These are phyloP conservation scores for Pocillopora meandrina DNA, from an alignment of 92 coral and sea anemone species.

Conservation along the genomic window DNA sequence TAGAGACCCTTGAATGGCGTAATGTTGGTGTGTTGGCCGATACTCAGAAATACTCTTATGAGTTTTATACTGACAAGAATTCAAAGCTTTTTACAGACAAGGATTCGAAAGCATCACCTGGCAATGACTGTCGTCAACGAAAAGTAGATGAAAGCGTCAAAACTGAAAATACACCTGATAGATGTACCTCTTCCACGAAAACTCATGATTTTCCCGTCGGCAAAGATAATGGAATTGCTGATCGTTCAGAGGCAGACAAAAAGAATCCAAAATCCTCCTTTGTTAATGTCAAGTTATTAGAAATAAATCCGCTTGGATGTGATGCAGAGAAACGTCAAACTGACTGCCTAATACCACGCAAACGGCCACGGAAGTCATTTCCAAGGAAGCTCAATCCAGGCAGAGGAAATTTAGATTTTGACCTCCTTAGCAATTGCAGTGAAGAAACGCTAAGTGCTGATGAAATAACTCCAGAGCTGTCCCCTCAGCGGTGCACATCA, in stretches of 20 bases:
- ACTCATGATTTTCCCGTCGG: neutral
- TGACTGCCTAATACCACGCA: slow-evolving; percentile 2
- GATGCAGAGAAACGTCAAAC: neutral
- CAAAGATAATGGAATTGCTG: neutral
- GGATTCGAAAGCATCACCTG: neutral
- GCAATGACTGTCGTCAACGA: neutral
- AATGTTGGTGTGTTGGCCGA: slow-evolving; percentile 8
- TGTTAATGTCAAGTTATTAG: neutral
- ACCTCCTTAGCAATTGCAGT: neutral
- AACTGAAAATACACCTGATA: neutral
- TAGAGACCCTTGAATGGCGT: neutral
- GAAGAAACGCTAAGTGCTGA: slow-evolving; percentile 15
- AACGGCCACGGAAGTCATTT: slow-evolving; percentile 40
- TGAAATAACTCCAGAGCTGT: neutral
- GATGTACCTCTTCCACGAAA: neutral
- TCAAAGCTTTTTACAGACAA: neutral
- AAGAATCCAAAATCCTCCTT: neutral
- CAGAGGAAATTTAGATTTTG: neutral
- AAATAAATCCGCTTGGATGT: neutral
- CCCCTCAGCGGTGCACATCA: neutral
- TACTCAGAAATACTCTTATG: neutral
- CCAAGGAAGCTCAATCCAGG: slow-evolving; percentile 29
- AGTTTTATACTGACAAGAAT: neutral
- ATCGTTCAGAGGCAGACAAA: neutral
- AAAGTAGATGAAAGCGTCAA: neutral